Evolutionary conservation across 2,113 vertebrate species (phyloP), one percentile per base, ranked within the genome.

Genomic region (Eretmochelys imbricata): DNA sequence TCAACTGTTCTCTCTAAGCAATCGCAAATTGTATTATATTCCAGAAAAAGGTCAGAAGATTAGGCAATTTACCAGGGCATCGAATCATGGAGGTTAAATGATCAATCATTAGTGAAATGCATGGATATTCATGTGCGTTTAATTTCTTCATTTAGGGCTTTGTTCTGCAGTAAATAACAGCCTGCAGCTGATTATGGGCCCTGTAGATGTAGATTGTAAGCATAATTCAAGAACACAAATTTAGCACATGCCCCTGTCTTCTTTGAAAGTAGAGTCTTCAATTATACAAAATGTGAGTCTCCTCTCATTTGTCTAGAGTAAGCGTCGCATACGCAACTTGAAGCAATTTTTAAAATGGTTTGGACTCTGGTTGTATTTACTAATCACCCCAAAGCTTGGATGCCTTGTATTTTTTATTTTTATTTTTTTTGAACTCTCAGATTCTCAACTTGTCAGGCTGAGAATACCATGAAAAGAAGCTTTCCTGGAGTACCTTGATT

Each of bases 101-200:
- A 95, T 90, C 69, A 93, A 59, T 87, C 75, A 49, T 59, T 89
- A 91, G 2, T 54, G 79, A 91, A 89, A 69, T 9, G 79, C 42
- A 89, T 83, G 49, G 53, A 89, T 87, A 24, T 5, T 85, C 14
- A 46, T 59, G 46, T 88, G 95, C 11, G 38, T 49, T 92, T 92
- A 83, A 94, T 95, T 85, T 95, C 69, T 59, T 83, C 88, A 83
- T 91, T 95, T 85, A 88, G 59, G 53, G 85, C 69, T 65, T 24
- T 81, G 54, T 12, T 93, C 53, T 93, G 48, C 80, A 89, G 46
- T 95, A 93, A 95, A 92, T 93, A 82, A 59, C 38, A 91, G 6
- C 6, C 46, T 84, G 11, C 16, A 85, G 62, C 83, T 88, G 78
- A 91, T 85, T 86, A 89, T 72, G 85, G 90, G 62, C 29, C 14